Percentiles rank a stretch among this genome's conserved stretches.
Conservation (phyloP, 2,797 vertebrate species). For the Natrix natrix region DNA sequence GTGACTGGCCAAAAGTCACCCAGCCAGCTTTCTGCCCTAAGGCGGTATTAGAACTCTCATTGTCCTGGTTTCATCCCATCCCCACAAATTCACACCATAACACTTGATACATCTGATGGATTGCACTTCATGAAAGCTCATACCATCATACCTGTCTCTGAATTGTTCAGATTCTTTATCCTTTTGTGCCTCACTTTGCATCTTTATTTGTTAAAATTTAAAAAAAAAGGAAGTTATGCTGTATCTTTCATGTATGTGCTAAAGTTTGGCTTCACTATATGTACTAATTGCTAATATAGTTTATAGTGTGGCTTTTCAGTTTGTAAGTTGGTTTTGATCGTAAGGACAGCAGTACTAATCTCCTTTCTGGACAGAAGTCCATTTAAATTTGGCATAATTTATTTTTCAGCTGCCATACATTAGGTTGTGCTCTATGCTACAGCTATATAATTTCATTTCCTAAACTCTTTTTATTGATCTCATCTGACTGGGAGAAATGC, state of each 20-base stretch:
- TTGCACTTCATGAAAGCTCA: too few species aligned
- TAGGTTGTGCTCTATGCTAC: not conserved
- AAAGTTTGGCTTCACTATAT: not conserved
- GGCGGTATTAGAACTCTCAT: too few species aligned
- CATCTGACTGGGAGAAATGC: not conserved
- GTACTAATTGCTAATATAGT: not conserved
- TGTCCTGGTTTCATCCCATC: too few species aligned
- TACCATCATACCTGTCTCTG: too few species aligned
- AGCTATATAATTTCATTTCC: not conserved
- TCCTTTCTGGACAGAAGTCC: not conserved
- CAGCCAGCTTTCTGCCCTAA: too few species aligned
- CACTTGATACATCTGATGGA: too few species aligned
- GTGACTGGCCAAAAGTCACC: too few species aligned
- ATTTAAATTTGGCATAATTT: not conserved
- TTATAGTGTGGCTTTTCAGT: not conserved
- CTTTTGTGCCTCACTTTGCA: too few species aligned
- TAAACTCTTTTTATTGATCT: not conserved
- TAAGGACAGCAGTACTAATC: not conserved
- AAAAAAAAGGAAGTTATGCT: too few species aligned
- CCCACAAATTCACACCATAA: too few species aligned
- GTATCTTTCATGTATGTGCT: not conserved
- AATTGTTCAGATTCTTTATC: too few species aligned
- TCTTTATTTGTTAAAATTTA: too few species aligned
- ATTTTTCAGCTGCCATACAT: not conserved
- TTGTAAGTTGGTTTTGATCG: not conserved